phyloP scores from a whole-genome alignment of 2,797 vertebrate species.

The Echiichthys vipera region DNA sequence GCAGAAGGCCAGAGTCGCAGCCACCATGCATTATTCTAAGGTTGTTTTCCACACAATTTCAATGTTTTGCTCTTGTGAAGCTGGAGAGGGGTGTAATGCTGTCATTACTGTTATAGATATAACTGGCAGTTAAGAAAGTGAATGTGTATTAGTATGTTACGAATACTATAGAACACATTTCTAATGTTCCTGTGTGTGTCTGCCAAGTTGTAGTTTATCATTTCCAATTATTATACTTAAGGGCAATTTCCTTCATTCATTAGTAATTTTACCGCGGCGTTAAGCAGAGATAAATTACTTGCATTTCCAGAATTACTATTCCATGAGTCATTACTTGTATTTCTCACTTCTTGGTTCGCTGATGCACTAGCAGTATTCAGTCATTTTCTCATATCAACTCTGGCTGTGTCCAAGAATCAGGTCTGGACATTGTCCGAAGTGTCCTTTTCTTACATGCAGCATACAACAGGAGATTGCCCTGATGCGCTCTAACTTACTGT shows the following conservation, averaged over 20 bases:
- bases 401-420: no score
- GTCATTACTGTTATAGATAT: neutral
- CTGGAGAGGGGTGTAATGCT: neutral
- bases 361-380: neutral
- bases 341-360: neutral
- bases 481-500: no score
- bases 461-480: no score
- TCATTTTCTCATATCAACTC: neutral
- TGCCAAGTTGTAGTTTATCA: neutral
- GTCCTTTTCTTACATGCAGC: no score
- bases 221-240: neutral
- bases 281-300: neutral
- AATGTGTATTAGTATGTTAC: neutral
- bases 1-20: constrained; percentile 36
- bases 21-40: constrained; percentile 2
- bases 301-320: neutral
- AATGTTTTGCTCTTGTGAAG: neutral
- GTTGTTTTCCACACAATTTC: neutral
- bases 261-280: neutral
- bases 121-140: neutral
- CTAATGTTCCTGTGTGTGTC: neutral
- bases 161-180: neutral
- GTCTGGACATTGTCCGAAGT: no score
- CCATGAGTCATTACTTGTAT: neutral
- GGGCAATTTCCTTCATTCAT: neutral